Base-by-base conservation (phyloP, 2,113 vertebrate species). In the Gobio gobio region DNA sequence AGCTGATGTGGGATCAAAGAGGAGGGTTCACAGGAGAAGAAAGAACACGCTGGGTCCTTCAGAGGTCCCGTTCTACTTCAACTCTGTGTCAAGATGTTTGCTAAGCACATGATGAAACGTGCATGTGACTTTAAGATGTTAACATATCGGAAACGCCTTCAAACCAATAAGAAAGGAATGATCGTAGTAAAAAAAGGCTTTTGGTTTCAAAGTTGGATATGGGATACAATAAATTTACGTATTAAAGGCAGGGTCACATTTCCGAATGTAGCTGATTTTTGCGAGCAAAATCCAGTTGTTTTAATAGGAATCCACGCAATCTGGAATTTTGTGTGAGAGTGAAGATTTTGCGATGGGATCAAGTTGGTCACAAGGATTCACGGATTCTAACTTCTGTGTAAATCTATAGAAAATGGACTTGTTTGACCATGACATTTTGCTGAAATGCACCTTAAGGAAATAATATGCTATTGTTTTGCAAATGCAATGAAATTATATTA, bases 1-100 rank as follows among this genome's bases (percentile, higher is more conserved):
- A 92, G 91, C 90, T 92, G 91, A 91, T 91, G 64, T 74, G 74
- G 18, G 18, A 73, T 83, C 80, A 83, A 83, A 83, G 66, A 72
- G 6, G 47, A 72, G 29, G 29, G 66, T 58, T 72, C 80, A 72
- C 63, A 49, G 18, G 82, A 77, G 36, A 83, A 82, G 56, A 75
- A 73, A 61, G 43, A 49, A 59, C 64, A 82, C 26, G 5, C 78
- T 86, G 80, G 54, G 64, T 77, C n/a, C 56, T 86, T 83, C 80
- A 14, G 79, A 68, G 63, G 59, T 80, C 79, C 79, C 26, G 9
- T 58, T 83, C 80, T 72, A 43, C 49, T 83, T 83, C 49, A 72
- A 43, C 26, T 56, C 10, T 49, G 36, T 20, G 26, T 72, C 33
- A 83, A 72, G 66, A 82, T 66, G 79, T 51, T 68, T 82, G 45